phyloP scores from a whole-genome alignment of 2,113 vertebrate species.

The Miniopterus natalensis region DNA sequence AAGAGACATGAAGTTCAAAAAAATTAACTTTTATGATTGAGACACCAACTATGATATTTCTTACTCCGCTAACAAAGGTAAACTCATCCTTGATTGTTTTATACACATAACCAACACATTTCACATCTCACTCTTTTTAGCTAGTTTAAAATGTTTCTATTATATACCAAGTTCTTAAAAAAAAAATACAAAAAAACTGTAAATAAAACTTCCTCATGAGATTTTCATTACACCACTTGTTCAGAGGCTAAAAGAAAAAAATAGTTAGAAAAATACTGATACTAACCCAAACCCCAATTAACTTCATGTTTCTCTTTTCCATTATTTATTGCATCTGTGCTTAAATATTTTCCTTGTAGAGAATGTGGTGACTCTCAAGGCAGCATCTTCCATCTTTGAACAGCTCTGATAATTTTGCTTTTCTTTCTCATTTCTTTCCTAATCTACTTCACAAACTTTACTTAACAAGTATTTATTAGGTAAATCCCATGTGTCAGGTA shows the following conservation, averaged over 20 bases:
- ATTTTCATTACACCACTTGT: background rate
- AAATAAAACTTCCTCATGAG: background rate
- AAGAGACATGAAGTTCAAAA: background rate
- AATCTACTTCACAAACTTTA: background rate
- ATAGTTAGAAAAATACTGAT: background rate
- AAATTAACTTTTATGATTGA: background rate
- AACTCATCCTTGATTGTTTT: background rate
- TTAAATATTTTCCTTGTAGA: background rate
- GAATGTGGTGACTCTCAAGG: background rate
- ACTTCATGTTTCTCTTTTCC: background rate
- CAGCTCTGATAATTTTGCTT: slow-evolving; percentile 6
- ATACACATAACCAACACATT: background rate
- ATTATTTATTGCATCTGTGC: background rate
- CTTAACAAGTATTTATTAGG: background rate
- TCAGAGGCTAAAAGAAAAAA: background rate
- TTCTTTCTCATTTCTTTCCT: background rate
- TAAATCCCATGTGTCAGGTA: background rate
- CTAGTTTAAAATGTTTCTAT: background rate
- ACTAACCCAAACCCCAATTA: background rate
- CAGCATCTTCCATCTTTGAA: background rate
- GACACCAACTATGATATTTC: background rate
- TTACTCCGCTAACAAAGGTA: background rate
- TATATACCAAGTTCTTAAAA: background rate
- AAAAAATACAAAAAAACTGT: background rate
- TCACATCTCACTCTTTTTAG: background rate